Percentiles rank a stretch among this genome's conserved stretches.
phyloP scores from a whole-genome alignment of 2,888 invertebrate species.

The Lasiommata megera region DNA sequence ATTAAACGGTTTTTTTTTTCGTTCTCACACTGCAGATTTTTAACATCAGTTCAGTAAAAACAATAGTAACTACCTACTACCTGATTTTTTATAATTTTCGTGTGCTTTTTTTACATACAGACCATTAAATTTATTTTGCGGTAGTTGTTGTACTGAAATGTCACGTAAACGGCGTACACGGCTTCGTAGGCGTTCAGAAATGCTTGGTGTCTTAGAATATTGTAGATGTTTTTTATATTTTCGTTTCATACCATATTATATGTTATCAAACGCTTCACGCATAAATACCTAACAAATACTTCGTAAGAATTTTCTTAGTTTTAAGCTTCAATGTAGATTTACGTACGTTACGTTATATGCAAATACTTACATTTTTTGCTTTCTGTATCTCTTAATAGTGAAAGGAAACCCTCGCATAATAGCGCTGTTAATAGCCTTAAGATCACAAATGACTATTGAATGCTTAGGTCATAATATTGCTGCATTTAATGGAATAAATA shows the following conservation, averaged over 20 bases:
- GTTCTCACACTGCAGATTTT: not conserved
- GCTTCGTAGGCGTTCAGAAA: not conserved
- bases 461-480: too few species aligned
- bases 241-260: not conserved
- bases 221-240: not conserved
- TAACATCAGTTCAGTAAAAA: too few species aligned
- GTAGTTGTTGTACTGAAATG: slow-evolving; percentile 14
- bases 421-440: too few species aligned
- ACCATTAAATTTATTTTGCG: slow-evolving; percentile 26
- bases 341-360: not conserved
- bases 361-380: not conserved
- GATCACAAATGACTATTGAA: too few species aligned
- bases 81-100: not conserved
- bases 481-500: too few species aligned
- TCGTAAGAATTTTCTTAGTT: not conserved
- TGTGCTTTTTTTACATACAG: slow-evolving; percentile 11
- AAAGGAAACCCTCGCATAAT: too few species aligned
- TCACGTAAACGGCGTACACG: slow-evolving; percentile 6
- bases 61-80: too few species aligned
- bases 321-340: not conserved
- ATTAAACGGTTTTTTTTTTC: not conserved
- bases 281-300: not conserved
- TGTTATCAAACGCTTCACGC: not conserved
- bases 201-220: slow-evolving; percentile 20
- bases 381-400: not conserved